A percentile compares a stretch with the other conserved stretches of the same genome.
Conservation (phyloP, 2,113 vertebrate genomes). For the Microtus ochrogaster region DNA sequence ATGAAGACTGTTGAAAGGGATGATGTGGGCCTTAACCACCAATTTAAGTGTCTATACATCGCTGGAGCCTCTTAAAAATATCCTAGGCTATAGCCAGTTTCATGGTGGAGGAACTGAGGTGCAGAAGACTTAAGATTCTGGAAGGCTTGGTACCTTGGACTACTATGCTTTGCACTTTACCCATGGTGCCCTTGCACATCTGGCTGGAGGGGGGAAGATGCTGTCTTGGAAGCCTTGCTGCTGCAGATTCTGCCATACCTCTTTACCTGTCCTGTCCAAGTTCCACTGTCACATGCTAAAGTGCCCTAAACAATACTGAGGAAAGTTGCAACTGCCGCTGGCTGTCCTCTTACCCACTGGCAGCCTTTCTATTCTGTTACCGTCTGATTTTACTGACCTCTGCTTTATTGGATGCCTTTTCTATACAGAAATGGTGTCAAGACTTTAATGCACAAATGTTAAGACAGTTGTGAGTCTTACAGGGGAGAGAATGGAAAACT, state of each 20-base stretch:
- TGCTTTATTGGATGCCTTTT: background rate
- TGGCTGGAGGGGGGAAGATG: background rate
- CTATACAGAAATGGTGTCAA: background rate
- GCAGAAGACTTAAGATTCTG: background rate
- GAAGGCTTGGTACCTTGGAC: background rate
- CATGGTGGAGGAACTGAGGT: background rate
- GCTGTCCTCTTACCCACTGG: background rate
- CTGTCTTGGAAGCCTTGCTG: fast-evolving
- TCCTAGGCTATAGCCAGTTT: fast-evolving
- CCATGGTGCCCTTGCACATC: fast-evolving
- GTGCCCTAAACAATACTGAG: background rate
- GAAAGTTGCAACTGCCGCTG: background rate
- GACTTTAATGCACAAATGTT: background rate
- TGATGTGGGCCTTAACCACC: background rate
- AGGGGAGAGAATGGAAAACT: background rate
- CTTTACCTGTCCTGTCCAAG: fast-evolving
- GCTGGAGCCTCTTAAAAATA: background rate
- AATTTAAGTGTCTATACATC: no score
- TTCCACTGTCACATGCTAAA: background rate
- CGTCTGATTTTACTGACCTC: background rate
- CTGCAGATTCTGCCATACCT: background rate
- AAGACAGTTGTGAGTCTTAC: background rate
- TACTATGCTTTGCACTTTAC: fast-evolving
- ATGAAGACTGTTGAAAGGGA: background rate
- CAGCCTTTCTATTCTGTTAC: background rate